Conservation (phyloP, 2,888 invertebrate species). For the Deroplatys truncata region DNA sequence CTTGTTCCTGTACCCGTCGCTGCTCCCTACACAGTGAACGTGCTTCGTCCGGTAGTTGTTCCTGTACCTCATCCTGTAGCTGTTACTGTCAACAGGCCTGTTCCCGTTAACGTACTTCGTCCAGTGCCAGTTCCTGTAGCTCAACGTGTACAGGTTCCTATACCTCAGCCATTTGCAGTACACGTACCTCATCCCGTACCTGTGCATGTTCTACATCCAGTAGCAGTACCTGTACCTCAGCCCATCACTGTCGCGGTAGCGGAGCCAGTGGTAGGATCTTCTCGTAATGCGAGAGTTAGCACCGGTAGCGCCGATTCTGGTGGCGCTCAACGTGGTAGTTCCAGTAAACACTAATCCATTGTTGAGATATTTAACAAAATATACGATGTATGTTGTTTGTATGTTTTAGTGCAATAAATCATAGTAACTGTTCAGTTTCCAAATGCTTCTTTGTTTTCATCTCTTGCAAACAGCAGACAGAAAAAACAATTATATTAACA, state of each 20-base stretch:
- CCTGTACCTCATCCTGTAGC: neutral
- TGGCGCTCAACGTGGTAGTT: neutral
- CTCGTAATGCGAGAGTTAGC: neutral
- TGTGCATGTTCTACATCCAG: neutral
- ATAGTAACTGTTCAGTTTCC: no score
- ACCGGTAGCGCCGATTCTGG: neutral
- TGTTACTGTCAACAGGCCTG: neutral
- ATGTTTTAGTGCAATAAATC: no score
- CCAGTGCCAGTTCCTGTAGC: neutral
- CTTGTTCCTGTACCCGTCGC: neutral
- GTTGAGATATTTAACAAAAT: no score
- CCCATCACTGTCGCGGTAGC: neutral
- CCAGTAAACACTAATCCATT: neutral
- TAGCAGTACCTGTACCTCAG: neutral
- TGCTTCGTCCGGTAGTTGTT: neutral
- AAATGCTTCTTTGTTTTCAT: no score
- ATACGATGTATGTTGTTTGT: no score
- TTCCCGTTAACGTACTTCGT: neutral
- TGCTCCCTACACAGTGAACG: neutral
- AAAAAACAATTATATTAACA: no score
- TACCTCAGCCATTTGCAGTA: neutral
- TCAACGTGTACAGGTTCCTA: neutral
- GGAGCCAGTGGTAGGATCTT: neutral
- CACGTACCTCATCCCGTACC: neutral
- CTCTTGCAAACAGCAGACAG: no score